Conservation (phyloP, 1,140 invertebrate genomes). For the Spodoptera litura region DNA sequence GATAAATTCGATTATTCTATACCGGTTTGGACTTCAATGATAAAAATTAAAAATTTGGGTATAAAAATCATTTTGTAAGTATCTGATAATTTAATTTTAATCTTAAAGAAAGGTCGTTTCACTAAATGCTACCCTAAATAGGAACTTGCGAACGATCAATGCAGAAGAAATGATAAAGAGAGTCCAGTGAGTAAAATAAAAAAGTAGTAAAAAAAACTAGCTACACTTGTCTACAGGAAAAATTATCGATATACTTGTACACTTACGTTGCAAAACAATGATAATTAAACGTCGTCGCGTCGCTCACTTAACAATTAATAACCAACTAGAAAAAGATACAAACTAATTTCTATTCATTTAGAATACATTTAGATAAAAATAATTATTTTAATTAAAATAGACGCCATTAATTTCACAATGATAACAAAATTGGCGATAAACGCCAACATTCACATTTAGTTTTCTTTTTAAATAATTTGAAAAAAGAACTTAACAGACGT, state of each 20-base stretch:
- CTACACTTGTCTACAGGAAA: neutral
- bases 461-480: neutral
- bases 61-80: too few species aligned
- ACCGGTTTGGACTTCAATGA: neutral
- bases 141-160: too few species aligned
- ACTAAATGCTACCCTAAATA: neutral
- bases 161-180: too few species aligned
- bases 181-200: neutral
- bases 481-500: neutral
- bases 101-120: too few species aligned
- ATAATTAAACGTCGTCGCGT: neutral
- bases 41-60: too few species aligned
- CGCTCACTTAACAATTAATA: conserved; percentile 5
- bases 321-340: neutral
- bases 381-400: neutral
- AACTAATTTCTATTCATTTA: neutral
- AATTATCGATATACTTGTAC: conserved; percentile 18
- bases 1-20: too few species aligned
- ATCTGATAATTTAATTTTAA: too few species aligned
- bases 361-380: neutral
- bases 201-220: neutral
- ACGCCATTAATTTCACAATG: neutral
- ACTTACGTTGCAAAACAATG: conserved; percentile 26
- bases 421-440: neutral
- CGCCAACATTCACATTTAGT: too few species aligned